Conservation (phyloP, 2,797 vertebrate genomes). For the Arrhamphus sclerolepis region DNA sequence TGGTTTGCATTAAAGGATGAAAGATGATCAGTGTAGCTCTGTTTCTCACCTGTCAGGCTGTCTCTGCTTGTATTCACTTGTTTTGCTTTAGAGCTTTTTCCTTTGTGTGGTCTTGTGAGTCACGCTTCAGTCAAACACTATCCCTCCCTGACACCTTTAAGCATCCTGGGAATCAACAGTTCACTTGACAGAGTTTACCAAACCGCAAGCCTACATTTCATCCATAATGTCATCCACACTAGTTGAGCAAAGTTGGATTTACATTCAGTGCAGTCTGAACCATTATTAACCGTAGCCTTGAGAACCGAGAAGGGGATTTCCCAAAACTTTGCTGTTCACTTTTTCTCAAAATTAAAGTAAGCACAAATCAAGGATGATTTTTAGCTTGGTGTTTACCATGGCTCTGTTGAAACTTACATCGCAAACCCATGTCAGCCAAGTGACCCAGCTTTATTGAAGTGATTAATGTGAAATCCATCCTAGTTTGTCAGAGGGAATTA, state of each 20-base stretch:
- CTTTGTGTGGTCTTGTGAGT: conserved; percentile 53
- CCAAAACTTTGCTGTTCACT: conserved; percentile 12
- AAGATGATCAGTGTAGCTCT: conserved; percentile 30
- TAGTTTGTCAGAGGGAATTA: conserved; percentile 9
- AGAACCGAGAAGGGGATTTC: conserved; percentile 27
- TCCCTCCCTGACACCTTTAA: neutral
- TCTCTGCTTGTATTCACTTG: conserved; percentile 52
- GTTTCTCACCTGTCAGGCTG: conserved; percentile 38
- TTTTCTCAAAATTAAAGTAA: conserved; percentile 13
- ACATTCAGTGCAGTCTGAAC: conserved; percentile 9
- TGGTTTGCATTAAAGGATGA: conserved; percentile 37
- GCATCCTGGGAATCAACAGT: neutral
- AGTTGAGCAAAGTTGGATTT: conserved; percentile 14
- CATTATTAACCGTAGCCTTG: conserved; percentile 17
- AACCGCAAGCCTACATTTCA: conserved; percentile 21
- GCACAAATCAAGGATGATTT: neutral
- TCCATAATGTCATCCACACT: conserved; percentile 15
- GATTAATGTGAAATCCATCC: conserved; percentile 6
- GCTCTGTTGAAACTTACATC: conserved; percentile 6
- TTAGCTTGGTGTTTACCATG: neutral
- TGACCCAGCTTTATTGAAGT: conserved; percentile 1
- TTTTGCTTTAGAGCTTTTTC: conserved; percentile 47
- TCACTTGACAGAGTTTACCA: conserved; percentile 4
- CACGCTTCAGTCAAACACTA: conserved; percentile 10
- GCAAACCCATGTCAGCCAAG: neutral